phyloP scores from a whole-genome alignment of 2,113 vertebrate genomes.

The Aramus guarauna region DNA sequence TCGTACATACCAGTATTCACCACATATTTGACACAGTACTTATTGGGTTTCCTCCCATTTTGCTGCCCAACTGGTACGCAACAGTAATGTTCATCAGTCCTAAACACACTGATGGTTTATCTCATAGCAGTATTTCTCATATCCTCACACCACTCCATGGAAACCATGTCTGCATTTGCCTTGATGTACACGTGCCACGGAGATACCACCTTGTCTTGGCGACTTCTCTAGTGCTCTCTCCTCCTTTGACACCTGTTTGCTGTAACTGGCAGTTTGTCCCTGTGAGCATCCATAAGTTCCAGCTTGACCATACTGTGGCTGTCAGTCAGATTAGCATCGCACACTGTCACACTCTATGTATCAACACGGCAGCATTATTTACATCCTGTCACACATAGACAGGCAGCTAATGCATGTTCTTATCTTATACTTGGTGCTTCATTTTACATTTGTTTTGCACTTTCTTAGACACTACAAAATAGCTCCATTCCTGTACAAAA shows the following conservation, averaged over 20 bases:
- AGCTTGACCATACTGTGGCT: neutral
- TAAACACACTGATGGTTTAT: neutral
- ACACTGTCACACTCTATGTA: neutral
- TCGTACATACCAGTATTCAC: neutral
- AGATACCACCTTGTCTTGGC: neutral
- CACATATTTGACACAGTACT: neutral
- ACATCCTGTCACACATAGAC: neutral
- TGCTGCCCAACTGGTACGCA: neutral
- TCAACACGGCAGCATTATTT: neutral
- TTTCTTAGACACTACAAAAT: neutral
- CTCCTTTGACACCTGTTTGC: neutral
- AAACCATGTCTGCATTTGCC: neutral
- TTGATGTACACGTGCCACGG: rapidly evolving
- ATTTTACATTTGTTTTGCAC: neutral
- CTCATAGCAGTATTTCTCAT: neutral
- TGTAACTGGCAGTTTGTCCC: neutral
- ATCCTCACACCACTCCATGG: neutral
- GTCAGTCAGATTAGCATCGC: neutral
- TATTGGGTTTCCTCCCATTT: neutral
- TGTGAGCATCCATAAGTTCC: neutral
- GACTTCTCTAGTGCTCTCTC: neutral
- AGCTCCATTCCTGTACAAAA: neutral
- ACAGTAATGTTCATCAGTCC: neutral
- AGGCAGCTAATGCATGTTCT: neutral
- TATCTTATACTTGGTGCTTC: neutral